A percentile compares a stretch with the other conserved stretches of the same genome.
Evolutionary conservation across 1,140 invertebrate genomes (phyloP).

Genomic region (Drosophila paulistorum): DNA sequence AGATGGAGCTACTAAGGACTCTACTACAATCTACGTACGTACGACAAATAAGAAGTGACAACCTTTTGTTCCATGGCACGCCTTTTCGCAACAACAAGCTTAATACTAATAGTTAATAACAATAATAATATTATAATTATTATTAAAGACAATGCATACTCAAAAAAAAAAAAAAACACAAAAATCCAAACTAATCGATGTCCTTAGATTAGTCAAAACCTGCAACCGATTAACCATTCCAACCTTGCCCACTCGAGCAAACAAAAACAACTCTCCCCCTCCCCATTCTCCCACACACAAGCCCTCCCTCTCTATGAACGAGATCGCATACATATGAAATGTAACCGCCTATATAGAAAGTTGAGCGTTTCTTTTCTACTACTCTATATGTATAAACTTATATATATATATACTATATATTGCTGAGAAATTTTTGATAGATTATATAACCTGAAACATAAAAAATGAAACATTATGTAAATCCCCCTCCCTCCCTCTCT

Average conservation of each 20-base stretch:
- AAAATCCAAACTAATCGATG: background rate
- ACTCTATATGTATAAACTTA: conserved; percentile 27
- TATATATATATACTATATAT: conserved; percentile 30
- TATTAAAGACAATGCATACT: background rate
- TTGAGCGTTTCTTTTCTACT: conserved; percentile 21
- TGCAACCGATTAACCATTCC: conserved; percentile 10
- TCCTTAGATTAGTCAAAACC: background rate
- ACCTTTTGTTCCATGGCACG: conserved; percentile 54
- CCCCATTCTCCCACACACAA: background rate
- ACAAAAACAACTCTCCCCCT: background rate
- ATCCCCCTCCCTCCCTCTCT: background rate
- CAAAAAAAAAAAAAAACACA: background rate
- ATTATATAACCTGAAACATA: conserved; percentile 20
- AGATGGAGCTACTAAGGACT: conserved; percentile 16
- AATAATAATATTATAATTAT: conserved; percentile 1
- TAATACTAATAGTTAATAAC: conserved; percentile 73
- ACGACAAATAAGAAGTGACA: conserved; percentile 68
- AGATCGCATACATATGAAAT: background rate
- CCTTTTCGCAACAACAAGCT: conserved; percentile 63
- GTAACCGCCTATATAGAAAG: conserved; percentile 21
- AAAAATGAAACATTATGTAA: conserved; percentile 7
- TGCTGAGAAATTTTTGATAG: conserved; percentile 17
- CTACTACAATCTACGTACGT: conserved; percentile 23
- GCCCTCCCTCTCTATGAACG: background rate
- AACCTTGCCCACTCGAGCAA: conserved; percentile 16